Evolutionary conservation across 2,113 vertebrate genomes (phyloP).

Genomic region (Aramus guarauna): DNA sequence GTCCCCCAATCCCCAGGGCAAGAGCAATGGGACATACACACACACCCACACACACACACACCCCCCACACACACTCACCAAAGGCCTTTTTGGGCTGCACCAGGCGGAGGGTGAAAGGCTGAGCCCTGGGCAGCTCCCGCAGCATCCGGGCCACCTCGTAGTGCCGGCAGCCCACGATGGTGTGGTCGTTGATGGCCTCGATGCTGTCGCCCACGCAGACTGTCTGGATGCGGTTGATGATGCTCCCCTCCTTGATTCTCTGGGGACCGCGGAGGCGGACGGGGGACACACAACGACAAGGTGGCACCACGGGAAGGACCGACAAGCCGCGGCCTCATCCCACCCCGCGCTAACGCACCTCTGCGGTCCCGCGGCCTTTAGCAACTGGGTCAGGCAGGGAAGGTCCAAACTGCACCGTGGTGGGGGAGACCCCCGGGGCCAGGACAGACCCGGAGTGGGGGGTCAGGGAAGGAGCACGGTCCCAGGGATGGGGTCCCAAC

Average conservation of each 20-base stretch:
- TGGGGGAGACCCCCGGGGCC: no score
- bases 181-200: constrained; percentile 95
- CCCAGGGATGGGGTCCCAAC: neutral
- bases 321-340: fast-evolving
- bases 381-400: neutral
- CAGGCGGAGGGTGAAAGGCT: constrained; percentile 90
- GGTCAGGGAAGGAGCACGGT: neutral
- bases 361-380: fast-evolving
- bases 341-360: neutral
- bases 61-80: no score
- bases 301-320: neutral
- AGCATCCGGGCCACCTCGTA: constrained; percentile 97
- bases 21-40: neutral
- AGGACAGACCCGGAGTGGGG: no score
- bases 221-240: constrained; percentile 84
- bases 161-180: constrained; percentile 95
- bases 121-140: constrained; percentile 87
- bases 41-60: no score
- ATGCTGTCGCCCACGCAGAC: constrained; percentile 96
- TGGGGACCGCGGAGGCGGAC: neutral
- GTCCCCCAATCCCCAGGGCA: no score
- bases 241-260: constrained; percentile 96
- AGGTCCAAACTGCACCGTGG: fast-evolving
- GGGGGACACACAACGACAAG: fast-evolving
- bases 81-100: constrained; percentile 95